Base-by-base conservation (phyloP, 2,888 invertebrate species). In the Agriopis marginaria region DNA sequence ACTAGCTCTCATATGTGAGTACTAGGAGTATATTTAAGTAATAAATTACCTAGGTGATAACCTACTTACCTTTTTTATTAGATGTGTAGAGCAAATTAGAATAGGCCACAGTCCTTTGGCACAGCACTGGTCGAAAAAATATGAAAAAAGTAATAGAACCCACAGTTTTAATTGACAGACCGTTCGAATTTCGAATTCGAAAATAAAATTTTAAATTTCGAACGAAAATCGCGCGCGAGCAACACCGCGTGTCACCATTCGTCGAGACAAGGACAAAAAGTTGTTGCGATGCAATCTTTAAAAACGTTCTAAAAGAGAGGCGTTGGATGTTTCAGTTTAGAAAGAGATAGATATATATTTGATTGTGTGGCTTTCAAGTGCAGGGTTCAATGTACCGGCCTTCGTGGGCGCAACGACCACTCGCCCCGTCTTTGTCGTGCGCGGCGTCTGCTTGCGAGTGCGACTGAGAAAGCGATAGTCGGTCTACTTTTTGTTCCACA, bases 401-500 rank as follows among this genome's bases (percentile, higher is more conserved):
- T 90, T 83, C 87, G 89, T 91, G 89, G 91, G 91, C 91, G 92
- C 90, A 89, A 91, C 90, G 89, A 81, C 85, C 84, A 71, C 50
- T 68, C 58, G 67, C 65, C 44, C 83, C 62, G 66, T 89, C 89
- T 78, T 85, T 47, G 75, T 91, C 85, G 64, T 75, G 50, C 84
- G 60, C 75, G 70, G 53, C 62, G 56, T 63, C 67, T 68, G 49
- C 49, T 64, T 65, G 9, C 59, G 71, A 50, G 84, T 70, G 83
- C 70, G 83, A 88, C 77, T 49, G 83, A 83, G 86, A 86, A 69
- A 73, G 80, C 55, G 67, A 70, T 75, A 71, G 75, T 76, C 85
- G 88, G 87, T 86, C 88, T 85, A 91, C 92, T 92, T 93, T 92
- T 92, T 93, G 90, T 88, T 86, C 85, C 80, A 86, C 89, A 87